A percentile compares a stretch with the other conserved stretches of the same genome.
phyloP scores from a whole-genome alignment of 37 sponge, comb jelly and placozoan species.

The Aphrocallistes beatrix region DNA sequence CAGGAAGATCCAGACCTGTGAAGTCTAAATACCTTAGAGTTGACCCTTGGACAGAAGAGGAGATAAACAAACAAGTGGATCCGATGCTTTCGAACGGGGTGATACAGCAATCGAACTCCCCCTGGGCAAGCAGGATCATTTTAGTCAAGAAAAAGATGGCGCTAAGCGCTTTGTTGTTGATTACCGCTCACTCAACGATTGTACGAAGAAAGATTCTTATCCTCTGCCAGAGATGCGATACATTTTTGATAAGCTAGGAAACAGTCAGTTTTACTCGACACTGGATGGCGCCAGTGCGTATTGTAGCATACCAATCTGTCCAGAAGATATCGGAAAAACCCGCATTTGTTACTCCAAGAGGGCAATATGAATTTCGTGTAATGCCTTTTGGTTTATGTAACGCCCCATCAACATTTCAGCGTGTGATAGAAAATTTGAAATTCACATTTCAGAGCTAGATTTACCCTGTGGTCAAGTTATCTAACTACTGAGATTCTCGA shows the following conservation, averaged over 20 bases:
- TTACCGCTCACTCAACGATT: slow-evolving; percentile 15
- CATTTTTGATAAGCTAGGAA: not conserved
- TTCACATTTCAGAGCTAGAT: no score
- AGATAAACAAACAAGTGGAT: not conserved
- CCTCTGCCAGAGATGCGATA: slow-evolving; percentile 26
- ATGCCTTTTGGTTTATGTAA: no score
- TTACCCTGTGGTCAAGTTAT: no score
- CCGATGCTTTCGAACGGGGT: not conserved
- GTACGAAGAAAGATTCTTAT: slow-evolving; percentile 20
- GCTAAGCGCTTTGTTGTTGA: slow-evolving; percentile 19
- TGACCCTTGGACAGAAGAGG: not conserved
- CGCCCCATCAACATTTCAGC: no score
- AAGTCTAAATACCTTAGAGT: no score
- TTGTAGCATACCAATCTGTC: slow-evolving; percentile 21
- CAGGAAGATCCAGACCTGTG: no score
- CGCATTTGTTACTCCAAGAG: slow-evolving; percentile 4
- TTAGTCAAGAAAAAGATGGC: slow-evolving; percentile 20
- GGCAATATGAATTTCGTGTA: slow-evolving; percentile 24
- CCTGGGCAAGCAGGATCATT: slow-evolving; percentile 23
- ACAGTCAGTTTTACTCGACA: not conserved
- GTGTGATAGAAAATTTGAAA: no score
- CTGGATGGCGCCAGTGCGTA: slow-evolving; percentile 20
- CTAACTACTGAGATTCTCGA: no score
- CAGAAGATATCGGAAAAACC: not conserved
- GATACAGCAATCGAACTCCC: not conserved